Evolutionary conservation across 2,888 invertebrate genomes (phyloP), one percentile per base, ranked within the genome.

Genomic region (Nezara viridula): DNA sequence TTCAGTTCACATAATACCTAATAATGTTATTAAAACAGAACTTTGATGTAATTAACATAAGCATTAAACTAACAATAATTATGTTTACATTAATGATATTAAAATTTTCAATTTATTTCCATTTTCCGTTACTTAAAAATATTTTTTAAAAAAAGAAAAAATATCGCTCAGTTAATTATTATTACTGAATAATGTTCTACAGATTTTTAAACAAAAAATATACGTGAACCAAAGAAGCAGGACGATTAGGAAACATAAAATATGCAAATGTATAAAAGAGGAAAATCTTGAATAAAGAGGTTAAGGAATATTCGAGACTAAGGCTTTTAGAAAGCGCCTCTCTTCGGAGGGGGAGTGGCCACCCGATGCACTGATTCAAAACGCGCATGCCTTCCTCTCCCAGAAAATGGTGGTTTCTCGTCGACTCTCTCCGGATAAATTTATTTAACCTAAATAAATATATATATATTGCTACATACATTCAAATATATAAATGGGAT

Each of bases 341-440:
- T n/a, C 44, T 81, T n/a, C 7, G 81, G 81, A 3, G 81, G 40
- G 81, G 81, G 81, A 81, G 81, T 40, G 81, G 81, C 81, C 44
- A n/a, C n/a, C 81, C 81, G 44, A 47, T 81, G 81, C 81, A 81
- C 81, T 81, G 81, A 81, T 81, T 81, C 81, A 81, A 44, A 14
- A 5, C 81, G 81, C 81, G 47, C 81, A 81, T 81, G 81, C n/a
- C 81, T 81, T 81, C 44, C 44, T 44, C 19, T 40, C 81, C 24
- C 44, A 40, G 40, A 81, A 81, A 81, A 81, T 81, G 81, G 81
- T 81, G 81, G 81, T 81, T 81, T 81, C 5, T 10, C 24, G 12
- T 3, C 14, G 10, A 44, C 24, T 77, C 2, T 5, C 60, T 73
- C 44, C 6, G 4, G 27, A 9, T 19, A 37, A 73, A 73, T 73